Evolutionary conservation across 2,888 invertebrate species (phyloP), one percentile per base, ranked within the genome.

Genomic region (Petrolisthes manimaculis): DNA sequence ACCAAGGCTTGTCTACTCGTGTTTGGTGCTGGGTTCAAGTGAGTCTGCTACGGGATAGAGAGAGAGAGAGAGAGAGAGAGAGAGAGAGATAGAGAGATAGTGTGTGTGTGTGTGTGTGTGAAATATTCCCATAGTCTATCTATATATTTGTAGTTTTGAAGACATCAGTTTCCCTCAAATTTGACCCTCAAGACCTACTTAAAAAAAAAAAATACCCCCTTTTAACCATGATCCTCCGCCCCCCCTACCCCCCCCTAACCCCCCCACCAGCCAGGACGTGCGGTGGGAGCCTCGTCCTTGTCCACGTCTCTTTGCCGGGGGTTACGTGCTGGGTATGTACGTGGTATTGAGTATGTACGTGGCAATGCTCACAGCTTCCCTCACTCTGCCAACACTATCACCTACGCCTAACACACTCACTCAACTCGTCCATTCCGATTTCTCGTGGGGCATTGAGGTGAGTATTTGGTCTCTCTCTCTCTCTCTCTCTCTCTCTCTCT

Each of bases 391-490:
- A 0, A 85, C 89, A 1, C 87, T 88, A 71, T 89, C 89, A 5
- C 86, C 83, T 8, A 89, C 89, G 0, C 82, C 89, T 67, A 87
- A 90, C 77, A 67, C 86, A 51, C 77, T 90, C 21, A 80, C 84
- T n/a, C 83, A 90, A 3, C 85, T 90, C 1, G 74, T 86, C 0
- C 67, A 81, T 0, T 85, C 84, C 4, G 86, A 89, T 14, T 87
- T 87, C 67, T 61, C 89, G 3, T 90, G 90, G 90, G 90, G 90
- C 1, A 85, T 90, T 12, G 84, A 88, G 84, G 88, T 88, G 37
- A 1, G 83, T 54, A n/a, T 54, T n/a, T 78, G n/a, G n/a, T 18
- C 18, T 24, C 75, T 37, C 75, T 75, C 37, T 75, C 75, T 53
- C 78, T 78, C 53, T 53, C 54, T 53, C 78, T 78, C 78, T 53